Evolutionary conservation across 1,140 invertebrate genomes (phyloP).

Genomic region (Calephelis virginiensis): DNA sequence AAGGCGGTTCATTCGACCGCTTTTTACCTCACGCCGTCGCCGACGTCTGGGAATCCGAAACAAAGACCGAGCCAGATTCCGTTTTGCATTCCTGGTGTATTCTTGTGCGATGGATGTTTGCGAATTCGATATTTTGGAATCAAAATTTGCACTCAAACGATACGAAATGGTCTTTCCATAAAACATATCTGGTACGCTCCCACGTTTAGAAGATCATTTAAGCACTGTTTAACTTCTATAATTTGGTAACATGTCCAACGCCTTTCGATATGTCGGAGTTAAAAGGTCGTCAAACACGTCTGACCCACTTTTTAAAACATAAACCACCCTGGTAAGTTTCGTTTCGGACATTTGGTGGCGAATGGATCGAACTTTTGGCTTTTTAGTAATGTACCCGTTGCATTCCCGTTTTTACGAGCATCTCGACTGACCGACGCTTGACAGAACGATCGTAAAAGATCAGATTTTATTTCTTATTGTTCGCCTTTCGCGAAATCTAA

Average conservation of each 20-base stretch:
- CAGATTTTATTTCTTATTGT: conserved; percentile 77
- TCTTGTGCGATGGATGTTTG: conserved; percentile 51
- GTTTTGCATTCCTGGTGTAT: conserved; percentile 69
- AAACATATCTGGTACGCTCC: conserved; percentile 33
- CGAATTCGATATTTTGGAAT: conserved; percentile 60
- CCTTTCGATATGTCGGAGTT: neutral
- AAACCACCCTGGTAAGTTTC: conserved; percentile 61
- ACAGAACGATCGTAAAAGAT: conserved; percentile 71
- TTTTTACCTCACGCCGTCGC: conserved; percentile 63
- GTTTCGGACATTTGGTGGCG: conserved; percentile 44
- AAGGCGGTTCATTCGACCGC: conserved; percentile 63
- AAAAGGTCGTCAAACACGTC: conserved; percentile 35
- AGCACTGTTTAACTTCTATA: neutral
- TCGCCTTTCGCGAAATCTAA: conserved; percentile 75
- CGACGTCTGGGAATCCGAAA: conserved; percentile 75
- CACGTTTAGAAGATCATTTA: conserved; percentile 29
- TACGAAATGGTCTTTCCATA: conserved; percentile 34
- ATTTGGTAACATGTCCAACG: neutral
- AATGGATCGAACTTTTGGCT: conserved; percentile 49
- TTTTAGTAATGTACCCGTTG: conserved; percentile 62
- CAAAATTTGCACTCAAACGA: conserved; percentile 59
- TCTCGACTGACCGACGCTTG: conserved; percentile 65
- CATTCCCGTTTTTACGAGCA: conserved; percentile 71
- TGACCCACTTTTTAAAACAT: conserved; percentile 64
- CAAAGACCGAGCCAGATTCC: conserved; percentile 66